Conservation (phyloP, 2,113 vertebrate genomes). For the Ifrita kowaldi region DNA sequence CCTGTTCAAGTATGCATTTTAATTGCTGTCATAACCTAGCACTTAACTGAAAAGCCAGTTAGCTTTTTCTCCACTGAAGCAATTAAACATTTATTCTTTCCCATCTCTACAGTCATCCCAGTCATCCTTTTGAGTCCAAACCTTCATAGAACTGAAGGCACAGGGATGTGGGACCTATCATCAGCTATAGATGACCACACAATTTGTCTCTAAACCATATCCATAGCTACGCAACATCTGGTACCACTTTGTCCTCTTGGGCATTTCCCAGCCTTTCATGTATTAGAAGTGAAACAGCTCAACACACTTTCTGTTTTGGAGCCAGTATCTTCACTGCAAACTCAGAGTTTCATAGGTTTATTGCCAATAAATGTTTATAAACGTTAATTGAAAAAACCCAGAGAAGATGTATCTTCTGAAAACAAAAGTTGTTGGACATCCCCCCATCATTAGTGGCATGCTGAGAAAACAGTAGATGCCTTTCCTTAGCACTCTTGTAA, state of each 20-base stretch:
- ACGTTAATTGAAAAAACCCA: background rate
- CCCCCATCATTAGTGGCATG: background rate
- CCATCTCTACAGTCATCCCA: background rate
- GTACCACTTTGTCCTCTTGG: background rate
- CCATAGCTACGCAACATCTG: background rate
- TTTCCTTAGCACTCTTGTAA: background rate
- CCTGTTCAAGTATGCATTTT: background rate
- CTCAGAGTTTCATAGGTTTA: background rate
- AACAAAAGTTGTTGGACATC: background rate
- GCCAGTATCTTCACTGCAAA: background rate
- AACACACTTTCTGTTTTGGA: background rate
- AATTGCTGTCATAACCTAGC: background rate
- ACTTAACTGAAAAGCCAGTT: background rate
- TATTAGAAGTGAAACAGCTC: background rate
- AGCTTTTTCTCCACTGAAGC: background rate
- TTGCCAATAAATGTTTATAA: background rate
- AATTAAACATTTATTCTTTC: background rate
- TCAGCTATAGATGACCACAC: background rate
- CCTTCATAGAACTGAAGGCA: background rate
- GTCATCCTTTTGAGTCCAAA: background rate
- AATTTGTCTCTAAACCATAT: background rate
- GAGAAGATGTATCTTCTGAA: background rate
- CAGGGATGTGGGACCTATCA: background rate
- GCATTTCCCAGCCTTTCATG: background rate
- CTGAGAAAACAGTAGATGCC: background rate